A percentile compares a stretch with the other conserved stretches of the same genome.
These are phyloP conservation scores for Crossaster papposus DNA, from an alignment of 53 echinoderm and acorn worm genomes.

Conservation along the genomic window DNA sequence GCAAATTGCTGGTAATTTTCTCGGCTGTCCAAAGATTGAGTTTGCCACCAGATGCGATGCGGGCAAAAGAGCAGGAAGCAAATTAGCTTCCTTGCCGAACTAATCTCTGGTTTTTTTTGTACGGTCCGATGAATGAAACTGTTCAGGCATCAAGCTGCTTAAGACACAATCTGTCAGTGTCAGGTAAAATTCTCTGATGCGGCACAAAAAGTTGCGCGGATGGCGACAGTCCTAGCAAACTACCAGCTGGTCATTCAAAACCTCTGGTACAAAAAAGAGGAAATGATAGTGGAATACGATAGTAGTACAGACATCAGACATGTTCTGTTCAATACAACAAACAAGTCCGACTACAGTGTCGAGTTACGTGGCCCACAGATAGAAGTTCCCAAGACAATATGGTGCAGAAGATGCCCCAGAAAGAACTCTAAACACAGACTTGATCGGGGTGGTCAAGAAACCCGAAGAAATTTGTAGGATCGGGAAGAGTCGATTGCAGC, in stretches of 20 bases:
- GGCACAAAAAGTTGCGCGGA: not conserved
- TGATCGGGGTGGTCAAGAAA: not conserved
- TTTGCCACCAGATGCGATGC: not conserved
- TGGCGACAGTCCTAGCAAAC: slow-evolving; percentile 25
- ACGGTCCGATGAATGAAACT: not conserved
- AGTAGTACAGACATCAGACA: no score
- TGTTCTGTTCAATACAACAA: slow-evolving; percentile 10
- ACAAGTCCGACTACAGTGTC: slow-evolving; percentile 4
- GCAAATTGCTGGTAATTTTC: not conserved
- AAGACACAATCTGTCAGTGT: slow-evolving; percentile 10
- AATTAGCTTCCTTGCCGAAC: not conserved
- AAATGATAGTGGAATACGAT: no score
- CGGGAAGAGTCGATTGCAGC: not conserved
- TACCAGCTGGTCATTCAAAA: not conserved
- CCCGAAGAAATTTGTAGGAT: not conserved
- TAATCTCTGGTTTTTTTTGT: not conserved
- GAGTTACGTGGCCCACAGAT: slow-evolving; percentile 18
- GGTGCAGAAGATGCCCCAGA: not conserved
- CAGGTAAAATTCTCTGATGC: slow-evolving; percentile 19
- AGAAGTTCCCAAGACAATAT: slow-evolving; percentile 57
- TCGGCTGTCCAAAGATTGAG: slow-evolving; percentile 6
- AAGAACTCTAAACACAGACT: not conserved
- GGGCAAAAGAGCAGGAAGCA: not conserved
- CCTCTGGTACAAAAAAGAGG: not conserved
- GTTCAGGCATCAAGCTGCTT: not conserved